phyloP scores from a whole-genome alignment of 2,888 invertebrate genomes.

The Quadriops clusia region DNA sequence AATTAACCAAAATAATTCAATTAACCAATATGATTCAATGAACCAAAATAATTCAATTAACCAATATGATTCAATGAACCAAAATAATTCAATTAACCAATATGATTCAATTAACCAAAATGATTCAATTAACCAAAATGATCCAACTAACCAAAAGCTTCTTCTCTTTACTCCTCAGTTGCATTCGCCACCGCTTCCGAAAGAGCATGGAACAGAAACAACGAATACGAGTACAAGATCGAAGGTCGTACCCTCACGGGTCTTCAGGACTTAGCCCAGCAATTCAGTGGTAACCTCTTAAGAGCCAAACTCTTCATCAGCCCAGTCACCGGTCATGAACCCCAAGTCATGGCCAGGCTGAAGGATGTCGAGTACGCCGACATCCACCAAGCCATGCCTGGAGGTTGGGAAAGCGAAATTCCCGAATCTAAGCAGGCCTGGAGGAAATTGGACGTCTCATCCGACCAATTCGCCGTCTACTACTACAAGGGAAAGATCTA shows the following conservation, averaged over 20 bases:
- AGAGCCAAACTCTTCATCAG: conserved; percentile 45
- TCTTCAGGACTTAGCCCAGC: conserved; percentile 43
- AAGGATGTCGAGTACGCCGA: conserved; percentile 41
- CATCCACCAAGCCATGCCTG: conserved; percentile 38
- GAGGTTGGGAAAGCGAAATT: conserved; percentile 39
- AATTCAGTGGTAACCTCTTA: conserved; percentile 43
- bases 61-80: too few species aligned
- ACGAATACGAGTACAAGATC: conserved; percentile 47
- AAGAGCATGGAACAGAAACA: conserved; percentile 46
- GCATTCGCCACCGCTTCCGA: conserved; percentile 28
- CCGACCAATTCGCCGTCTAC: conserved; percentile 49
- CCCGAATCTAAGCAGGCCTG: conserved; percentile 41
- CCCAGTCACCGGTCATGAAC: conserved; percentile 38
- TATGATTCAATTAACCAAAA: too few species aligned
- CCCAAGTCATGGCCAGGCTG: conserved; percentile 36
- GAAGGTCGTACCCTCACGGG: conserved; percentile 45
- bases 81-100: too few species aligned
- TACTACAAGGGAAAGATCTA: conserved; percentile 49
- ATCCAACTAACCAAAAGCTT: too few species aligned
- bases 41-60: too few species aligned
- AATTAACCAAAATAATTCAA: too few species aligned
- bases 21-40: too few species aligned
- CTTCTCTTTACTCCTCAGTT: too few species aligned
- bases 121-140: too few species aligned
- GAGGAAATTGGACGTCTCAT: conserved; percentile 42